Evolutionary conservation across 2,113 vertebrate genomes (phyloP).

Genomic region (Tricholaema leucomelas): DNA sequence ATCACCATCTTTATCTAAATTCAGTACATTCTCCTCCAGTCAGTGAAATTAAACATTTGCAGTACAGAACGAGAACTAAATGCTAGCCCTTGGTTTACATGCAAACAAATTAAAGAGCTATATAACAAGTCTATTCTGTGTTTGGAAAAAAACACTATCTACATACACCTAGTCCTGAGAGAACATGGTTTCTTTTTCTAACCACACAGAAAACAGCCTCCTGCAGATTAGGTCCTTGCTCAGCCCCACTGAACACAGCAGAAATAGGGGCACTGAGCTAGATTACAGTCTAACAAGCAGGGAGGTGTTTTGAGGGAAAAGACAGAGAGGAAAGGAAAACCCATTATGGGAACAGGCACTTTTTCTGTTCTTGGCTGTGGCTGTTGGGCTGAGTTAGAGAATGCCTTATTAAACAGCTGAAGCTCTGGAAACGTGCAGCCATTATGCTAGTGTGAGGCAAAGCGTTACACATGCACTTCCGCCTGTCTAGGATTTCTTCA

Average conservation of each 20-base stretch:
- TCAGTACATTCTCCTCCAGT: not conserved
- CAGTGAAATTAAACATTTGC: not conserved
- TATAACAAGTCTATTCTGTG: not conserved
- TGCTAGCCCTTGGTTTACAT: not conserved
- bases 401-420: slow-evolving; percentile 1
- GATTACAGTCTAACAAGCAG: not conserved
- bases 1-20: not conserved
- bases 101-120: not conserved
- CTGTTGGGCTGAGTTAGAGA: not conserved
- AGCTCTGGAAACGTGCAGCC: not conserved
- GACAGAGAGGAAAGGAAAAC: not conserved
- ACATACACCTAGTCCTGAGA: not conserved
- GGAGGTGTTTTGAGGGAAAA: not conserved
- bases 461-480: not conserved
- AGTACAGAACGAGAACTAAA: not conserved
- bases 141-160: not conserved
- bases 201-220: not conserved
- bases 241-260: not conserved
- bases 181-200: not conserved
- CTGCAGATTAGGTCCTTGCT: not conserved
- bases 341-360: not conserved
- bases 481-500: not conserved
- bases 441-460: not conserved
- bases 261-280: not conserved
- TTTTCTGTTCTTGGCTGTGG: not conserved